Percentiles rank a stretch among this genome's conserved stretches.
phyloP scores from a whole-genome alignment of 2,888 invertebrate species.

The Platynereis dumerilii region DNA sequence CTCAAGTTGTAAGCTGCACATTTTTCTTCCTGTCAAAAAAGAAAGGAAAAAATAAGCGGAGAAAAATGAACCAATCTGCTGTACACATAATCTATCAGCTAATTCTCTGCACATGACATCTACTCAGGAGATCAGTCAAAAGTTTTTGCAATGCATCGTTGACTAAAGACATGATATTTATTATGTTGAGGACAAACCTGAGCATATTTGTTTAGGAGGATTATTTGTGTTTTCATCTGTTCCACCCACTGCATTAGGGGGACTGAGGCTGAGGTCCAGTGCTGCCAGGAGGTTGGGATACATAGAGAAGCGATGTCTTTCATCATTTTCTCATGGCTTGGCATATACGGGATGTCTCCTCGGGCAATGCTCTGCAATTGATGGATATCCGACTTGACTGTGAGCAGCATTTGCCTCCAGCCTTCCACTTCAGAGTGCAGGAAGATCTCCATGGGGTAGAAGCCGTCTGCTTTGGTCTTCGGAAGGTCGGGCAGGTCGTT shows the following conservation, averaged over 20 bases:
- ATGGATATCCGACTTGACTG: constrained; percentile 12
- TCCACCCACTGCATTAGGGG: constrained; percentile 46
- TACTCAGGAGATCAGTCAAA: too few relatives aligned
- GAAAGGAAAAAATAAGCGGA: too few relatives aligned
- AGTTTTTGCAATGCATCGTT: too few relatives aligned
- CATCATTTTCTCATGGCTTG: constrained; percentile 7
- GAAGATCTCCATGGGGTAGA: constrained; percentile 53
- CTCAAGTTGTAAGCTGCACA: constrained; percentile 35
- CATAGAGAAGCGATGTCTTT: constrained; percentile 42
- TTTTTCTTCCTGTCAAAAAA: too few relatives aligned
- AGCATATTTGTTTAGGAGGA: constrained; percentile 40
- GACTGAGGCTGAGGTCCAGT: constrained; percentile 41
- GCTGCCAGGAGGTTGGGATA: constrained; percentile 49
- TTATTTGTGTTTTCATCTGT: constrained; percentile 39
- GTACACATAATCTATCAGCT: constrained; percentile 25
- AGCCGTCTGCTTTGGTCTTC: constrained; percentile 46
- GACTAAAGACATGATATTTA: too few relatives aligned
- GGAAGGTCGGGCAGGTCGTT: constrained; percentile 41
- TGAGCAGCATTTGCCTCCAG: constrained; percentile 22
- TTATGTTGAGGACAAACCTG: background rate
- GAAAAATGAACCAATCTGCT: constrained; percentile 31
- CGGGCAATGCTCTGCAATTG: constrained; percentile 10
- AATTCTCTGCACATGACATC: background rate
- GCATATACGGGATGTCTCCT: constrained; percentile 10
- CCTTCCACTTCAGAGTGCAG: constrained; percentile 48